phyloP scores from a whole-genome alignment of 2,797 vertebrate species.

The Ctenochaetus hawaiiensis region DNA sequence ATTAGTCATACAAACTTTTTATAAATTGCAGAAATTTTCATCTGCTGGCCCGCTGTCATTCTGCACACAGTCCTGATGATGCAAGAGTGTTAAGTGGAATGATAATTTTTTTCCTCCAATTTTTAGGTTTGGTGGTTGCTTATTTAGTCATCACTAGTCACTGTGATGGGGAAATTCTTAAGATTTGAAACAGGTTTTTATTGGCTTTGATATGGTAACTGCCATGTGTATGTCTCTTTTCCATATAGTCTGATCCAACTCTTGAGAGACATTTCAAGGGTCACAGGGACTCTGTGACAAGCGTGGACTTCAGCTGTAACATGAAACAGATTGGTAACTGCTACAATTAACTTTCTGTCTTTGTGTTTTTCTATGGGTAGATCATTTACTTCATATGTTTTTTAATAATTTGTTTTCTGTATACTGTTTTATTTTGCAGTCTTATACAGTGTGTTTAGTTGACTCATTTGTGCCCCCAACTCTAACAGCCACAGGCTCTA shows the following conservation, averaged over 20 bases:
- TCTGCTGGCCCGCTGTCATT: not conserved
- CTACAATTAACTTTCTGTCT: not conserved
- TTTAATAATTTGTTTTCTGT: not conserved
- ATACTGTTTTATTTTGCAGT: not conserved
- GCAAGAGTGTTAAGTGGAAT: too few species aligned
- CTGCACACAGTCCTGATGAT: too few species aligned
- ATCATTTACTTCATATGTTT: not conserved
- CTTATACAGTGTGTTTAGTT: not conserved
- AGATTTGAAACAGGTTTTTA: not conserved
- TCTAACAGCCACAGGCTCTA: constrained; percentile 89
- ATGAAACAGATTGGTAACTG: constrained; percentile 92
- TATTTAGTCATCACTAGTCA: constrained; percentile 2
- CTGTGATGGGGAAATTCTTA: not conserved
- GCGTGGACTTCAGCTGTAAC: constrained; percentile 92
- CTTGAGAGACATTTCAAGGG: constrained; percentile 94
- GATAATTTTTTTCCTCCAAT: not conserved
- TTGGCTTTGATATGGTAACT: not conserved
- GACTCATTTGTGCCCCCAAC: not conserved
- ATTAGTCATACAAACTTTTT: too few species aligned
- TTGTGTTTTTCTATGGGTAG: not conserved
- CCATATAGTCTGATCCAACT: constrained; percentile 91
- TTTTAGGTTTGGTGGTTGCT: not conserved
- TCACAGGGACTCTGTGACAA: constrained; percentile 92
- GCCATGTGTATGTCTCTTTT: not conserved
- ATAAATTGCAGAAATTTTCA: not conserved